Conservation (phyloP, 1,140 invertebrate genomes). For the Trichogramma pretiosum region DNA sequence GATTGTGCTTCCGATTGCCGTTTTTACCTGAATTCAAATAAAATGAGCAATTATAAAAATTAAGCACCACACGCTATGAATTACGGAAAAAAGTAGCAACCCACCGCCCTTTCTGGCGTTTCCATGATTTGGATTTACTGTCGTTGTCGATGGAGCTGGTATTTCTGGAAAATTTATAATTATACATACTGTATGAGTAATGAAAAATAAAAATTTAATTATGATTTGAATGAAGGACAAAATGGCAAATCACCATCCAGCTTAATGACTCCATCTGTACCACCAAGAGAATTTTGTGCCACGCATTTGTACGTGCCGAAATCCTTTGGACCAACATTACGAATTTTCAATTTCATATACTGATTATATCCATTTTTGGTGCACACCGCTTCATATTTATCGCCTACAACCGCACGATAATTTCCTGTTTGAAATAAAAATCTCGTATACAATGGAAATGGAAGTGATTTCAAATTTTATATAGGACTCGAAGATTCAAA, state of each 20-base stretch:
- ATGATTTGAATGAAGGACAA: constrained; percentile 5
- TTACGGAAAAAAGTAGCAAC: no score
- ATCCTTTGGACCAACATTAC: constrained; percentile 65
- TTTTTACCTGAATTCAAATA: constrained; percentile 36
- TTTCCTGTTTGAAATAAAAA: constrained; percentile 33
- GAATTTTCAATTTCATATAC: constrained; percentile 81
- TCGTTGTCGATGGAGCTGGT: constrained; percentile 59
- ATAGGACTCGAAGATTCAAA: no score
- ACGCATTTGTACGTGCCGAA: constrained; percentile 87
- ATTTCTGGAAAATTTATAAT: constrained; percentile 47
- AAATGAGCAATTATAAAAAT: no score
- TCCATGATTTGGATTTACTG: constrained; percentile 43
- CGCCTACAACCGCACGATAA: constrained; percentile 54
- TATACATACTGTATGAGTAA: neutral
- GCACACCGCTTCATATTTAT: constrained; percentile 75
- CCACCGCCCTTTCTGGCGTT: neutral
- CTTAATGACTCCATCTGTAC: constrained; percentile 85
- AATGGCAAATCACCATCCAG: constrained; percentile 63
- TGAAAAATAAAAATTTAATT: neutral
- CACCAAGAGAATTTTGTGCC: constrained; percentile 87
- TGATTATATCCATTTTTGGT: constrained; percentile 75
- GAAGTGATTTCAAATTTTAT: no score
- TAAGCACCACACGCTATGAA: no score
- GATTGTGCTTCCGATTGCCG: constrained; percentile 35
- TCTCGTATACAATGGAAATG: no score